These are phyloP conservation scores for Drosophila azteca DNA, from an alignment of 1,140 invertebrate genomes.

Conservation along the genomic window DNA sequence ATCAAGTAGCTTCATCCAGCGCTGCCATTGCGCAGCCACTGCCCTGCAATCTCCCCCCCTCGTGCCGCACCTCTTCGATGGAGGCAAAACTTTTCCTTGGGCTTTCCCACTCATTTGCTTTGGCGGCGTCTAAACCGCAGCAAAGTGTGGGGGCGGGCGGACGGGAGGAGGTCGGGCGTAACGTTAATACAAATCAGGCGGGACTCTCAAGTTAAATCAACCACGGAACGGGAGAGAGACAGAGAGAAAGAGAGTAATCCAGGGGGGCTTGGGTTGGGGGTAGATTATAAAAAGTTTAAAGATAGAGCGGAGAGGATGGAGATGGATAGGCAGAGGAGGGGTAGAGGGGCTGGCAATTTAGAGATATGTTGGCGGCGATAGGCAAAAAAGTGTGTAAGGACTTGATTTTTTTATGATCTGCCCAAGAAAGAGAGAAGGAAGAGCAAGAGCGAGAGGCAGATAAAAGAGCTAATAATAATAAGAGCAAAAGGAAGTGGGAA, in stretches of 20 bases:
- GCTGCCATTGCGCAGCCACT: background rate
- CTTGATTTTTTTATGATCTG: conserved; percentile 68
- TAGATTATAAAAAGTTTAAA: conserved; percentile 58
- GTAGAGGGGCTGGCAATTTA: conserved; percentile 25
- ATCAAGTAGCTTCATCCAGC: conserved; percentile 65
- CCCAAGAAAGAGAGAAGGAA: background rate
- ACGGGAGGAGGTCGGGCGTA: conserved; percentile 21
- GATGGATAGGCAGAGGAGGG: too few species aligned
- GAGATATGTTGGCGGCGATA: conserved; percentile 40
- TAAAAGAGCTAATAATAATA: conserved; percentile 37
- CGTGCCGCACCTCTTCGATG: background rate
- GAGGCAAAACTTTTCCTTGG: conserved; percentile 24
- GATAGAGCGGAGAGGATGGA: background rate
- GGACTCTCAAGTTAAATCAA: conserved; percentile 77
- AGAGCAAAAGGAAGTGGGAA: background rate
- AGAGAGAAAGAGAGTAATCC: background rate
- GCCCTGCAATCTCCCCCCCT: conserved; percentile 1
- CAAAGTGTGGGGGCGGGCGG: conserved; percentile 38
- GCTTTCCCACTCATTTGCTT: conserved; percentile 61
- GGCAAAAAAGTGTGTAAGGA: conserved; percentile 36
- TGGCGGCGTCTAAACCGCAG: conserved; percentile 33
- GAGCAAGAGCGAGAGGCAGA: conserved; percentile 15
- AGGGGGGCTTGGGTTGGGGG: background rate
- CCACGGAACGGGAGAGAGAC: conserved; percentile 26
- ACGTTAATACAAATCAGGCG: conserved; percentile 77